phyloP scores from a whole-genome alignment of 2,888 invertebrate genomes.

The Gonocerus acuteangulatus region DNA sequence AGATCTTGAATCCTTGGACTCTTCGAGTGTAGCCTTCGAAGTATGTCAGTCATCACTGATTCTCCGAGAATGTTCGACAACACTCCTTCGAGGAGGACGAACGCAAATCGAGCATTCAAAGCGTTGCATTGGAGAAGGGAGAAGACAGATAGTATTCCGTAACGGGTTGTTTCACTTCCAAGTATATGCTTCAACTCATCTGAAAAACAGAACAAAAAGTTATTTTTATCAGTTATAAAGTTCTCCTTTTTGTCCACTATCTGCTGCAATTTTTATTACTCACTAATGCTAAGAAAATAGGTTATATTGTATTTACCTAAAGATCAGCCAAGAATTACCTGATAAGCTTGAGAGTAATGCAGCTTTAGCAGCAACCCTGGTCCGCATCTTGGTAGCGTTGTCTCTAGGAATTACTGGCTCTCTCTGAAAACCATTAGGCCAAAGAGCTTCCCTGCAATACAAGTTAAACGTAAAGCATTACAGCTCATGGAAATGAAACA shows the following conservation, averaged over 20 bases:
- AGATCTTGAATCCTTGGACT: slow-evolving; percentile 18
- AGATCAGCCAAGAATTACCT: too few relatives aligned
- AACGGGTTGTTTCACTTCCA: slow-evolving; percentile 77
- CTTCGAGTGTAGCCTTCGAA: slow-evolving; percentile 14
- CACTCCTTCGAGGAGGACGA: slow-evolving; percentile 76
- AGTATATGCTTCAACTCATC: slow-evolving; percentile 86
- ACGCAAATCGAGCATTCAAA: slow-evolving; percentile 73
- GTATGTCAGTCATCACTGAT: slow-evolving; percentile 9
- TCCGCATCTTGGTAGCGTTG: slow-evolving; percentile 58
- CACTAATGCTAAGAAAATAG: neutral
- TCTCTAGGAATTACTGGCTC: slow-evolving; percentile 50
- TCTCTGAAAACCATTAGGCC: slow-evolving; percentile 54
- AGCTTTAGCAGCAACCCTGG: slow-evolving; percentile 76
- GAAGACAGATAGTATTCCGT: slow-evolving; percentile 74
- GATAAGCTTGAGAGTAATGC: slow-evolving; percentile 75
- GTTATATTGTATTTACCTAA: too few relatives aligned
- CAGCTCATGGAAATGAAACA: too few relatives aligned
- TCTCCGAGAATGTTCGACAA: slow-evolving; percentile 49
- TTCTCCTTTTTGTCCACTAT: neutral
- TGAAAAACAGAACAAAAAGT: slow-evolving; percentile 42
- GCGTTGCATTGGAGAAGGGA: slow-evolving; percentile 80
- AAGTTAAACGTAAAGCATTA: neutral
- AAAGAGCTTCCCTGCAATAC: slow-evolving; percentile 50
- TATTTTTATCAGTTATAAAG: neutral
- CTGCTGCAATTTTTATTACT: neutral